These are phyloP conservation scores for Spongilla lacustris DNA, from an alignment of 37 sponge, comb jelly and placozoan genomes.

Conservation along the genomic window DNA sequence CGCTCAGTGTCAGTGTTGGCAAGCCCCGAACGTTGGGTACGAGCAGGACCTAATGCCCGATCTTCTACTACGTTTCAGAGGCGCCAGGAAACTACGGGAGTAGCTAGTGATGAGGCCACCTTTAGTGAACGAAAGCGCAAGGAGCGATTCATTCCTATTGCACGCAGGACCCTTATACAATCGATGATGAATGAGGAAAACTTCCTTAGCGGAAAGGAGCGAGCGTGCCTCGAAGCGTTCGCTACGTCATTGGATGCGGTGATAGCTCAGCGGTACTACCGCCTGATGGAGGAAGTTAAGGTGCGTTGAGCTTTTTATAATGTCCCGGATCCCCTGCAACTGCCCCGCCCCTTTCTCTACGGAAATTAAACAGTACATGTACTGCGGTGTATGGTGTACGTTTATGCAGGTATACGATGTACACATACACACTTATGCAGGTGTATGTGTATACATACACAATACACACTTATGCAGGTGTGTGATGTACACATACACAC, in stretches of 20 bases:
- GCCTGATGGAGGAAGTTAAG: constrained; percentile 79
- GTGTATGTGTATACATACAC: neutral
- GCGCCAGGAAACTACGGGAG: neutral
- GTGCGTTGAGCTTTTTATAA: constrained; percentile 11
- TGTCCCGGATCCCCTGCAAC: no score
- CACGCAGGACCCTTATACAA: constrained; percentile 56
- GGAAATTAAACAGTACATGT: no score
- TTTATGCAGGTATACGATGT: no score
- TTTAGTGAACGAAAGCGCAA: constrained; percentile 1
- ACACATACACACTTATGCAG: no score
- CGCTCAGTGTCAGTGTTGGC: neutral
- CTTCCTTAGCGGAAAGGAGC: constrained; percentile 57
- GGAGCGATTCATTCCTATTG: constrained; percentile 84
- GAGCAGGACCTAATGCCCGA: neutral
- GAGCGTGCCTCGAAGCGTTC: constrained; percentile 52
- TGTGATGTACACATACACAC: no score
- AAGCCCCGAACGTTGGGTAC: neutral
- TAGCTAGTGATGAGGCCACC: constrained; percentile 17
- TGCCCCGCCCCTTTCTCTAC: no score
- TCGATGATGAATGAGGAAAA: constrained; percentile 51
- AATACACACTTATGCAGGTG: neutral
- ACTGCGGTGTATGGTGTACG: no score
- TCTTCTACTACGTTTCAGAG: neutral
- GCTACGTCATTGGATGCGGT: constrained; percentile 80
- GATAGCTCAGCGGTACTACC: constrained; percentile 61